Conservation (phyloP, 2,888 invertebrate genomes). For the Sericinus montela region DNA sequence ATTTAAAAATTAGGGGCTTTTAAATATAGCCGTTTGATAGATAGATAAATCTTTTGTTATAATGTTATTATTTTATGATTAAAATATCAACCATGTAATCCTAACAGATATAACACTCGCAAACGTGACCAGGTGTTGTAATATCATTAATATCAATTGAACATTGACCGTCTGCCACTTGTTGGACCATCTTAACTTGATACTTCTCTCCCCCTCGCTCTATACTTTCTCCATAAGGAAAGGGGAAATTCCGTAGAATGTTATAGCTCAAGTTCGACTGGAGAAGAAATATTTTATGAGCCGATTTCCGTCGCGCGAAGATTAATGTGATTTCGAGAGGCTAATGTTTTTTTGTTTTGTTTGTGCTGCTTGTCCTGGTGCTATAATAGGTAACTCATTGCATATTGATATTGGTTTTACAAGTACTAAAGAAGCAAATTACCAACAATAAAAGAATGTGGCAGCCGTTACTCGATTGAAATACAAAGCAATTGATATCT, state of each 20-base stretch:
- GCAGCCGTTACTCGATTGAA: not conserved
- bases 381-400: not conserved
- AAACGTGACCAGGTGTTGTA: constrained; percentile 66
- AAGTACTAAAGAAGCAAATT: constrained; percentile 1
- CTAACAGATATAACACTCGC: constrained; percentile 37
- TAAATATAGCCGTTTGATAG: no score
- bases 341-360: constrained; percentile 35
- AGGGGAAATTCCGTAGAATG: constrained; percentile 22
- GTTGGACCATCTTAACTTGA: constrained; percentile 39
- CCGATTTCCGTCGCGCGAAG: constrained; percentile 52
- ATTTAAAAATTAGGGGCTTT: no score
- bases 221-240: constrained; percentile 21
- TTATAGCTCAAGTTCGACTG: constrained; percentile 36
- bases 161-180: constrained; percentile 59
- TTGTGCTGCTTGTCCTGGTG: not conserved
- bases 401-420: constrained; percentile 1
- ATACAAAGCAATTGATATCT: not conserved
- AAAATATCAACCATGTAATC: constrained; percentile 44
- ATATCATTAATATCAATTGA: constrained; percentile 75
- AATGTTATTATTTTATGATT: no score
- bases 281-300: constrained; percentile 67
- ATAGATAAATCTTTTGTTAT: no score
- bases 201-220: constrained; percentile 31
- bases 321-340: constrained; percentile 64
- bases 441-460: not conserved